Base-by-base conservation (phyloP, 2,113 vertebrate genomes). In the Petromus typicus region DNA sequence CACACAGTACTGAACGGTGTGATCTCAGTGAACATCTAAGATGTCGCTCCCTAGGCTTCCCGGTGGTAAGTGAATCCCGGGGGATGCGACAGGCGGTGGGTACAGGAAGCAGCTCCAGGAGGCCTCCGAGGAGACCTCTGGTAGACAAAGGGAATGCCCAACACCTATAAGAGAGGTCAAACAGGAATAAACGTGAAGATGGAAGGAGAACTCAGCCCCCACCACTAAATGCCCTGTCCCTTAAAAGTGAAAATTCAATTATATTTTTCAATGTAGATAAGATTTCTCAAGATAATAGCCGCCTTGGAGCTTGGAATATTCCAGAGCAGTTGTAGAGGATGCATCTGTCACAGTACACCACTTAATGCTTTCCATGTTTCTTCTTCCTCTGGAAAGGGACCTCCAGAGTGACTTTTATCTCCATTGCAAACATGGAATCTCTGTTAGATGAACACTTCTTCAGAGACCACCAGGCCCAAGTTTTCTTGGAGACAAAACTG, bases 391-490 rank as follows among this genome's bases (percentile, higher is more conserved):
- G 27, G 79, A 87, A 78, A 97, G 97, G 80, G 5, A 45, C 16
- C 30, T 34, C 5, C 0, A 94, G 95, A 3, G 91, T 97, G 37
- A 95, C 97, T 51, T 95, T 98, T 27, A 56, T 93, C 57, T 98
- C 97, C 82, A 96, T 95, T 32, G 45, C 0, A 34, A 48, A 87
- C 43, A 56, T 98, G 95, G 95, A 96, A 57, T 94, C 89, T 6
- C 1, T 96, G 90, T 64, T 97, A 43, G n/a, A 97, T 40, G 90
- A 96, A 13, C 54, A 30, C 14, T 97, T 92, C 67, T 97, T 97
- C 85, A 57, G 86, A 75, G 90, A 84, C 54, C 18, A 34, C 57
- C 45, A 57, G 32, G 1, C 1, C 12, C n/a, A n/a, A n/a, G n/a
- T n/a, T n/a, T n/a, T n/a, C n/a, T n/a, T 45, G 4, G 7, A 22